A percentile compares a stretch with the other conserved stretches of the same genome.
These are phyloP conservation scores for Rhimphoctona megacephalus DNA, from an alignment of 2,888 invertebrate genomes.

Conservation along the genomic window DNA sequence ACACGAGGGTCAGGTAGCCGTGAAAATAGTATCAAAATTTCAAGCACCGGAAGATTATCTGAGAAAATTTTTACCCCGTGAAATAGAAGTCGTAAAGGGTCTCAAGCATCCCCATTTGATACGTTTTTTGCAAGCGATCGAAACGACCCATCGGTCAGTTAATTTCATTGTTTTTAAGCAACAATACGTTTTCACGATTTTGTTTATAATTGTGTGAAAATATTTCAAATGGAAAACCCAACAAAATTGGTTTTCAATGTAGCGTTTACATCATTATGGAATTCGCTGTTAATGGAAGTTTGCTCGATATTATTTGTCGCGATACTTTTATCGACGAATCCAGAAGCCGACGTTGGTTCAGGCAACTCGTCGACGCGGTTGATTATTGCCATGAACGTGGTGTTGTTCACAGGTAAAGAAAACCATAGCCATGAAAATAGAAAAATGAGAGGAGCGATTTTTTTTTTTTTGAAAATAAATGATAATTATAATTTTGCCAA, in stretches of 20 bases:
- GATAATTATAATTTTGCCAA: too few species aligned
- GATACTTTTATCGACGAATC: slow-evolving; percentile 90
- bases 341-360: slow-evolving; percentile 90
- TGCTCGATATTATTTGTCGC: slow-evolving; percentile 91
- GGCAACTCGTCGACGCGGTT: slow-evolving; percentile 90
- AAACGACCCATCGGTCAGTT: slow-evolving; percentile 91
- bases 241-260: not conserved
- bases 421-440: not conserved
- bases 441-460: not conserved
- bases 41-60: slow-evolving; percentile 93
- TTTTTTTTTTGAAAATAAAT: not conserved
- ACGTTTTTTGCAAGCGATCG: slow-evolving; percentile 93
- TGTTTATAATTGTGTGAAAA: not conserved
- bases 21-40: slow-evolving; percentile 94
- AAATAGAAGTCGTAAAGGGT: slow-evolving; percentile 93
- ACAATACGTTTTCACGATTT: not conserved
- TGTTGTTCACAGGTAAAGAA: slow-evolving; percentile 90
- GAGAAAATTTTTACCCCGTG: slow-evolving; percentile 92
- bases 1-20: slow-evolving; percentile 91
- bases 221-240: not conserved
- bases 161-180: not conserved
- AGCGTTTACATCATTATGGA: slow-evolving; percentile 94
- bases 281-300: slow-evolving; percentile 92
- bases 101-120: slow-evolving; percentile 92
- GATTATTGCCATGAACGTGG: slow-evolving; percentile 92